Evolutionary conservation across 92 coral and sea anemone species (phyloP), one percentile per base, ranked within the genome.

Genomic region (Isaurus tuberculatus): DNA sequence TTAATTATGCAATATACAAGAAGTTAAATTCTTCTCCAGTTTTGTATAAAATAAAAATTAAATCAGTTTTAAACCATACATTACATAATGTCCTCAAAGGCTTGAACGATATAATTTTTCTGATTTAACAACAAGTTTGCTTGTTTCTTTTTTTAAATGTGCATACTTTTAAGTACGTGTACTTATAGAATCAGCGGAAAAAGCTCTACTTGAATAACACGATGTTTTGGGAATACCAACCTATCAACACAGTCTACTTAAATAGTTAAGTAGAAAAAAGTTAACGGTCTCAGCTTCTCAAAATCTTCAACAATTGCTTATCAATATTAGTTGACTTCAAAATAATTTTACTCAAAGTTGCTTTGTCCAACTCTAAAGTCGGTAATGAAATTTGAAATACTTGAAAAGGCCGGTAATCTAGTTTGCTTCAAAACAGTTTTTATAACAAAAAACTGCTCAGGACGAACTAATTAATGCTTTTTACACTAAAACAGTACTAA

Each of bases 291-390:
- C 23, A 46, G 28, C 26, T 51, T 74, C 22, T 57, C 32, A 19
- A 11, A 26, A 58, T 4, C 36, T 26, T 77, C 51, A 77, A 77
- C 34, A 58, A 77, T 77, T 58, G 16, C 34, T 77, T 29, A 25
- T 30, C 2, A 33, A 8, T 40, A 13, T 40, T 57, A 33, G 22
- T 60, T 26, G 13, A 58, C 23, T 13, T 58, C 23, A 57, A 33
- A 16, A 20, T 31, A 8, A 46, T 43, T 15, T 70, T 34, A 70
- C 8, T 4, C 2, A 43, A 32, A 26, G 20, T 4, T 2, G 13
- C 19, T 11, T 5, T 66, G 3, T 20, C 32, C 6, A 0, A 67
- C 23, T 6, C 26, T 32, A 6, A 67, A 5, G 23, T 37, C 42
- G 23, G 30, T 1, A n/a, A 17, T 19, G 51, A 74, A 49, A 20